These are phyloP conservation scores for Tyto alba DNA, from an alignment of 2,113 vertebrate species.

Conservation along the genomic window DNA sequence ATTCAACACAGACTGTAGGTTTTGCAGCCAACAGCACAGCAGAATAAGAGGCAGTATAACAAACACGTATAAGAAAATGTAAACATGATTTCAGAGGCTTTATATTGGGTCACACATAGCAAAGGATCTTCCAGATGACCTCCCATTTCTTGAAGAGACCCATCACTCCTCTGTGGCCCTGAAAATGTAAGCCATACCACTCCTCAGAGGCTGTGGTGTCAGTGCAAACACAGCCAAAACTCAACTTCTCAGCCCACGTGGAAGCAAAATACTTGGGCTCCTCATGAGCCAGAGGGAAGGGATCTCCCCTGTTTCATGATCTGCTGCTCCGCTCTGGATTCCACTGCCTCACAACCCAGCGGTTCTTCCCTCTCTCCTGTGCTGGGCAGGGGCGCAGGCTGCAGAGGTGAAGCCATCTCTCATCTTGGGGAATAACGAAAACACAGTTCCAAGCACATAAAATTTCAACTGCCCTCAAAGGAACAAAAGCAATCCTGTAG, in stretches of 20 bases:
- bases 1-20: neutral
- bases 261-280: neutral
- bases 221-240: neutral
- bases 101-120: neutral
- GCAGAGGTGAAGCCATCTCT: neutral
- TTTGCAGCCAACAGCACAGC: neutral
- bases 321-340: neutral
- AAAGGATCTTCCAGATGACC: neutral
- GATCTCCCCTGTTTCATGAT: neutral
- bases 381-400: neutral
- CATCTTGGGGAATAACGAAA: neutral
- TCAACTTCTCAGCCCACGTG: neutral
- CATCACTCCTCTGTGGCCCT: neutral
- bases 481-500: neutral
- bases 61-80: neutral
- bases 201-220: neutral
- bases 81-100: neutral
- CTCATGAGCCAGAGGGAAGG: neutral
- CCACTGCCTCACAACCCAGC: neutral
- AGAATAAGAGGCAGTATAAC: neutral
- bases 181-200: neutral
- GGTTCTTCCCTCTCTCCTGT: rapidly evolving
- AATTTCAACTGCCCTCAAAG: neutral
- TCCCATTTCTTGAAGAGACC: neutral
- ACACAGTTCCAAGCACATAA: neutral